A percentile compares a stretch with the other conserved stretches of the same genome.
Conservation (phyloP, 2,888 invertebrate genomes). For the Seira ritae region DNA sequence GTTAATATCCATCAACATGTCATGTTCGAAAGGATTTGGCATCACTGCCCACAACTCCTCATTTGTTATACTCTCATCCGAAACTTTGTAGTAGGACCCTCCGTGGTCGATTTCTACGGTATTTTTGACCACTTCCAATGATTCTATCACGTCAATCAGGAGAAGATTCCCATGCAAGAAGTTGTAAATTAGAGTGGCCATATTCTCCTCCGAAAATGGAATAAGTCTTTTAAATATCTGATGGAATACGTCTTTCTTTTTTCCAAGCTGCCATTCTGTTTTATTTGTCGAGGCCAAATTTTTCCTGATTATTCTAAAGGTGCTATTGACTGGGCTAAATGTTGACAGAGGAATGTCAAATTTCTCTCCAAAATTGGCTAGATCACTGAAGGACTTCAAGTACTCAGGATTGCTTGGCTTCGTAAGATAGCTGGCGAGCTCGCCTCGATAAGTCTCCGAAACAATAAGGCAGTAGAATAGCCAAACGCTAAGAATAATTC, state of each 20-base stretch:
- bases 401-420: constrained; percentile 9
- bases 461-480: constrained; percentile 23
- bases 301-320: not conserved
- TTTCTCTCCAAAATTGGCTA: not conserved
- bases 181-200: not conserved
- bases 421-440: not conserved
- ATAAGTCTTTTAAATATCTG: not conserved
- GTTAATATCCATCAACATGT: constrained; percentile 27
- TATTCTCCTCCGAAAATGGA: not conserved
- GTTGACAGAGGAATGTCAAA: constrained; percentile 1
- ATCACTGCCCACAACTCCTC: constrained; percentile 32
- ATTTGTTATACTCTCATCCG: constrained; percentile 32
- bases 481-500: constrained; percentile 25
- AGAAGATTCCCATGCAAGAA: constrained; percentile 35
- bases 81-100: constrained; percentile 19
- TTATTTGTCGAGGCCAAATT: constrained; percentile 15
- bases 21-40: constrained; percentile 24
- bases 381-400: constrained; percentile 22
- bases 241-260: constrained; percentile 21
- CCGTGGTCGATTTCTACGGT: constrained; percentile 6
- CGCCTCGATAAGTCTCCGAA: constrained; percentile 23
- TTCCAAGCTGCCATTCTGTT: constrained; percentile 37
- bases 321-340: constrained; percentile 15
- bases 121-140: constrained; percentile 11
- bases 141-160: constrained; percentile 20